Evolutionary conservation across 2,888 invertebrate species (phyloP), one percentile per base, ranked within the genome.

Genomic region (Acrobasis repandana): DNA sequence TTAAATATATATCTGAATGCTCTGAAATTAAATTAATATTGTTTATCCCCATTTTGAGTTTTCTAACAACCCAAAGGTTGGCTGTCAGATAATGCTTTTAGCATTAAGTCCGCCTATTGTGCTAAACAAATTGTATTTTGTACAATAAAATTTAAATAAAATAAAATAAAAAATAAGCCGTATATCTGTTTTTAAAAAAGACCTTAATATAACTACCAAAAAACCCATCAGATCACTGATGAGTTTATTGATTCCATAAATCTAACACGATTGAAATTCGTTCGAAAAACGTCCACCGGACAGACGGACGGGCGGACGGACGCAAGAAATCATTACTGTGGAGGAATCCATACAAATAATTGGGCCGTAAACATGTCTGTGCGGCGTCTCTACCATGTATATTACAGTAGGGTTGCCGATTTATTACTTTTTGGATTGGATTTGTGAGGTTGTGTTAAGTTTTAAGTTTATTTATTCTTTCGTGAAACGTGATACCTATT

Each of bases 351-450:
- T 91, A 92, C 92, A 92, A 92, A 92, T 92, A 92, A 92, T 92
- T 92, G 92, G 92, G 81, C 92, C 90, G 92, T 92, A 92, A 92
- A 92, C 89, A 92, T 92, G 92, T 92, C 92, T 91, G 79, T 82
- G 89, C 90, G 92, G 91, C 89, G 86, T 88, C 89, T 90, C 82
- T 90, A 73, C 89, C 88, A 89, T 90, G 91, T 90, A 89, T 90
- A 90, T 90, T 88, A 84, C 71, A 57, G 62, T 77, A 91, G 91
- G 91, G 91, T 65, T 88, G 83, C 10, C 80, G 69, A 60, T 36
- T 36, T 9, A 14, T 49, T 46, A 50, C 50, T 49, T 34, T 33
- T 48, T 54, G 43, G 54, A 0, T 11, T 34, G 52, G 36, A 16
- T 49, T 18, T 18, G 16, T 48, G 48, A 48, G 16, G 48, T 48